A percentile compares a stretch with the other conserved stretches of the same genome.
These are phyloP conservation scores for Chymomyza costata DNA, from an alignment of 1,140 invertebrate species.

Conservation along the genomic window DNA sequence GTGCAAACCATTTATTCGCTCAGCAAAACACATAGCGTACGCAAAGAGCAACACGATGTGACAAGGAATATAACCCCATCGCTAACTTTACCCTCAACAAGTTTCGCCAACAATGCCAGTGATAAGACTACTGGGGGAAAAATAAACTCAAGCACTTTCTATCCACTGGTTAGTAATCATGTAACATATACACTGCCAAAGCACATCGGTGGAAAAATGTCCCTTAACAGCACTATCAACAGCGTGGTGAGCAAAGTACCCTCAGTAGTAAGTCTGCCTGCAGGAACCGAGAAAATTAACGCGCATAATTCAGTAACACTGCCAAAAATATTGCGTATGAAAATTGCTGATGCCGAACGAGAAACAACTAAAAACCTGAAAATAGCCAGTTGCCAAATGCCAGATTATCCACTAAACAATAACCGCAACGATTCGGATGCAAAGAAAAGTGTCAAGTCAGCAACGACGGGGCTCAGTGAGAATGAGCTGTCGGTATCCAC, in stretches of 20 bases:
- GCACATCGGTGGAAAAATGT: slow-evolving; percentile 69
- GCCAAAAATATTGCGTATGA: slow-evolving; percentile 40
- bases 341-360: slow-evolving; percentile 13
- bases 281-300: slow-evolving; percentile 8
- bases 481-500: slow-evolving; percentile 74
- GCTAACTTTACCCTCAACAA: slow-evolving; percentile 53
- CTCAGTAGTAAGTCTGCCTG: slow-evolving; percentile 71
- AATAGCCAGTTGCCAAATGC: slow-evolving; percentile 65
- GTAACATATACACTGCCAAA: slow-evolving; percentile 74
- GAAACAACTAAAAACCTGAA: slow-evolving; percentile 20
- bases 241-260: slow-evolving; percentile 74
- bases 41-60: no score
- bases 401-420: slow-evolving; percentile 53
- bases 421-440: slow-evolving; percentile 18
- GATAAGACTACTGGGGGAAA: slow-evolving; percentile 56
- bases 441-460: no score
- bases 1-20: no score
- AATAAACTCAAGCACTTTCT: slow-evolving; percentile 72
- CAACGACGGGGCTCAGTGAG: no score
- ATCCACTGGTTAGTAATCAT: slow-evolving; percentile 66
- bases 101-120: slow-evolving; percentile 26
- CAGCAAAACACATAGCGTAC: no score
- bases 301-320: no score
- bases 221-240: slow-evolving; percentile 69
- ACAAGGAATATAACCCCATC: slow-evolving; percentile 38